Evolutionary conservation across 1,140 invertebrate genomes (phyloP).

Genomic region (Plutomurus gul): DNA sequence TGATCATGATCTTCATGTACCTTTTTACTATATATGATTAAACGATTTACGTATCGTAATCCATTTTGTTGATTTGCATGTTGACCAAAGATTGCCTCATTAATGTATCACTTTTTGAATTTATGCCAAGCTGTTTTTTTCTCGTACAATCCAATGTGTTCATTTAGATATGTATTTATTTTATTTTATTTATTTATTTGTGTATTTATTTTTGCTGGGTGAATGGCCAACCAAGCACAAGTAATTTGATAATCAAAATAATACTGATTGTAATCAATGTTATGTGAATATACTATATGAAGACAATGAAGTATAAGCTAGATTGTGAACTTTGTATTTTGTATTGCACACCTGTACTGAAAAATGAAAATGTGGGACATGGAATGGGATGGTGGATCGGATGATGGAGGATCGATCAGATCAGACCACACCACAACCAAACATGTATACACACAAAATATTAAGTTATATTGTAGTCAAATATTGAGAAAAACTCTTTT

Average conservation of each 20-base stretch:
- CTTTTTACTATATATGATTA: background rate
- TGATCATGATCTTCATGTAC: background rate
- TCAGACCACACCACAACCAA: background rate
- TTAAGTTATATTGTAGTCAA: background rate
- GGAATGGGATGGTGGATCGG: background rate
- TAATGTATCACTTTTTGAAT: background rate
- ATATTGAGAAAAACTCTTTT: slow-evolving; percentile 24
- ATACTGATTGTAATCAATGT: background rate
- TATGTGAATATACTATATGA: background rate
- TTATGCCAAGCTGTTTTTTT: slow-evolving; percentile 19
- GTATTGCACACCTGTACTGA: background rate
- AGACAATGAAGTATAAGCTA: background rate
- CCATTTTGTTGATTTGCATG: slow-evolving; percentile 47
- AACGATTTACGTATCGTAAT: background rate
- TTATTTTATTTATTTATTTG: background rate
- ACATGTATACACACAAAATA: background rate
- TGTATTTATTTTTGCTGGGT: slow-evolving; percentile 14
- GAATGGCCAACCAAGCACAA: slow-evolving; percentile 20
- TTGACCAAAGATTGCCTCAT: slow-evolving; percentile 53
- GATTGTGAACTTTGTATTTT: background rate
- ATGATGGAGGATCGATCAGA: background rate
- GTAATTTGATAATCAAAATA: background rate
- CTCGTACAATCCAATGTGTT: background rate
- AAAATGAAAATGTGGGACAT: background rate
- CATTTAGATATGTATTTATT: background rate